These are phyloP conservation scores for Temnothorax rugatulus DNA, from an alignment of 2,888 invertebrate genomes.

Conservation along the genomic window DNA sequence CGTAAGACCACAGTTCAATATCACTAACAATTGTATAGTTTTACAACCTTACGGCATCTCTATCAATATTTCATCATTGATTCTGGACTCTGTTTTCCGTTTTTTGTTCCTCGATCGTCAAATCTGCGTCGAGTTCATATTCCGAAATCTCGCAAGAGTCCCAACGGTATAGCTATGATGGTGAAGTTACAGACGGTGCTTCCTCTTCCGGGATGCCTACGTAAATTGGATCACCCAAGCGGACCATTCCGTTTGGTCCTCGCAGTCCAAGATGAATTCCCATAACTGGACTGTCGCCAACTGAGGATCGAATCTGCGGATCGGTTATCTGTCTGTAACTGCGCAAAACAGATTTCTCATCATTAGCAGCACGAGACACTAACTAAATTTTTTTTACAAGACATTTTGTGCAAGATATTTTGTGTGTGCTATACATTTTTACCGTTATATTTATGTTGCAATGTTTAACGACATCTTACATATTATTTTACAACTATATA, in stretches of 20 bases:
- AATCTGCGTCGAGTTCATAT: constrained; percentile 29
- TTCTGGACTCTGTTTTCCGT: constrained; percentile 5
- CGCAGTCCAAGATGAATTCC: constrained; percentile 87
- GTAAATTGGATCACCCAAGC: constrained; percentile 87
- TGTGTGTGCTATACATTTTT: not conserved
- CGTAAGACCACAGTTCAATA: not conserved
- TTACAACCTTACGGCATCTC: not conserved
- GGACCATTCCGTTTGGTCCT: constrained; percentile 84
- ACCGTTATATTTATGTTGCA: not conserved
- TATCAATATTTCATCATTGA: constrained; percentile 20
- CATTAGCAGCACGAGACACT: not conserved
- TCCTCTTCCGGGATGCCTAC: constrained; percentile 83
- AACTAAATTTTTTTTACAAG: constrained; percentile 5
- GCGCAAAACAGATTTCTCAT: not conserved
- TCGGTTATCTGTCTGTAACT: constrained; percentile 87
- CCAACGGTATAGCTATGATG: constrained; percentile 84
- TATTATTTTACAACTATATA: constrained; percentile 2
- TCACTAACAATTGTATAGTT: not conserved
- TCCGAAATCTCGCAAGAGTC: constrained; percentile 80
- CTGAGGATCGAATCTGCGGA: constrained; percentile 77
- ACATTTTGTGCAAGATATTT: not conserved
- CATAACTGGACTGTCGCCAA: constrained; percentile 86
- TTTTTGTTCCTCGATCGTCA: constrained; percentile 47
- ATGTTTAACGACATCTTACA: not conserved
- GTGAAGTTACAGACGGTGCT: constrained; percentile 66